These are phyloP conservation scores for Masticophis lateralis DNA, from an alignment of 2,797 vertebrate species.

Conservation along the genomic window DNA sequence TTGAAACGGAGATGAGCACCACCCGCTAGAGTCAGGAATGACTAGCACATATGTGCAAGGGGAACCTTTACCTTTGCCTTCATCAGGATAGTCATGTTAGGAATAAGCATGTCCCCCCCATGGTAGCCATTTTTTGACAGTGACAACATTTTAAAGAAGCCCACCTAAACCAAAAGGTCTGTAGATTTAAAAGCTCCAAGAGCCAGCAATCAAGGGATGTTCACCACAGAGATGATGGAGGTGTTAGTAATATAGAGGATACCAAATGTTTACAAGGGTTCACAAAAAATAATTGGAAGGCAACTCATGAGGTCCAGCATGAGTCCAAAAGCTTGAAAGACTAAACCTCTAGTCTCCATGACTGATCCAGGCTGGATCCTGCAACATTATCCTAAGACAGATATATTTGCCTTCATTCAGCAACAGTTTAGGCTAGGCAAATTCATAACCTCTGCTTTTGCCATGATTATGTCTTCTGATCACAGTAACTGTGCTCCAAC, in stretches of 20 bases:
- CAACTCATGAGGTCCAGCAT: no score
- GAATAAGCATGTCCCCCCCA: background rate
- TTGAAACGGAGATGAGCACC: no score
- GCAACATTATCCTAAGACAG: background rate
- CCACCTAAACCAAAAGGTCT: background rate
- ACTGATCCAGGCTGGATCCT: background rate
- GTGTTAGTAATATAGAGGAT: background rate
- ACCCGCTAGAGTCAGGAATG: no score
- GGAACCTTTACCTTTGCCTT: background rate
- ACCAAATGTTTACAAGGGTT: background rate
- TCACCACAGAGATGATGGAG: background rate
- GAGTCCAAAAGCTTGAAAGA: background rate
- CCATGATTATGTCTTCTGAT: rapidly evolving
- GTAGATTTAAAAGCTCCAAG: background rate
- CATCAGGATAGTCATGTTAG: background rate
- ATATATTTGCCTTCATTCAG: background rate
- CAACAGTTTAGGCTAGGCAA: background rate
- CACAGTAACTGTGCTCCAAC: background rate
- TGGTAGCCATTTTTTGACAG: background rate
- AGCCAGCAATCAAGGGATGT: background rate
- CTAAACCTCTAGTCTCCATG: background rate
- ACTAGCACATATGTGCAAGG: no score
- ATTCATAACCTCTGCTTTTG: background rate
- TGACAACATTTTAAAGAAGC: background rate
- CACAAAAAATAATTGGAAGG: background rate